Base-by-base conservation (phyloP, 2,888 invertebrate genomes). In the Chironomus riparius region DNA sequence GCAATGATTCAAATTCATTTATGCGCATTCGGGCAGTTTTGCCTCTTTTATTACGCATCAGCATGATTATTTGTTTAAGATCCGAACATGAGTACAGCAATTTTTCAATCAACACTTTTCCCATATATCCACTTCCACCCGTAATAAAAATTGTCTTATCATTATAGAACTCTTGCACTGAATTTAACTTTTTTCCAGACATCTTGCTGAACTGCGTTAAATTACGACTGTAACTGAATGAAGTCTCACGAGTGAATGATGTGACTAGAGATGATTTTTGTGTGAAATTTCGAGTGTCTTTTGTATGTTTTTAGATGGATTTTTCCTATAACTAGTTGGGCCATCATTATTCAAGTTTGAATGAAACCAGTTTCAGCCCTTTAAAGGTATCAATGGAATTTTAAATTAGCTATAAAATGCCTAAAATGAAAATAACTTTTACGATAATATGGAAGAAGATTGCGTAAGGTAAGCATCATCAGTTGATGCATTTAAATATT, bases 1-100 rank as follows among this genome's bases (percentile, higher is more conserved):
- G 90, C 78, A 90, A 82, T 83, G 88, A 88, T 84, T 88, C 88
- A 88, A 91, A 90, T 77, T 90, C 90, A 78, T 90, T 88, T 71
- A 91, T 85, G 70, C 91, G 85, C 77, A 87, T 81, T 79, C 88
- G 87, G 3, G 88, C 87, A 0, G 87, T 83, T 80, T 89, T 89
- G 79, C 90, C 90, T 12, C 88, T 86, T 80, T 91, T 91, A 7
- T 88, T 85, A 2, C 91, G 85, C 79, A 90, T 86, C 77, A 91
- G 83, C 48, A 90, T 87, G 81, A 89, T 90, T 72, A 91, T 84
- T 79, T 87, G 86, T 61, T 87, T 87, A 5, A 91, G 81, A 28
- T 88, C 89, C 0, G 88, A 87, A 77, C 90, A 89, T 77, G 88
- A 87, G 81, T 88, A 90, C 10, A 91, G 84, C 7, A 91, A 82